These are phyloP conservation scores for Osmerus eperlanus DNA, from an alignment of 2,113 vertebrate species.

Conservation along the genomic window DNA sequence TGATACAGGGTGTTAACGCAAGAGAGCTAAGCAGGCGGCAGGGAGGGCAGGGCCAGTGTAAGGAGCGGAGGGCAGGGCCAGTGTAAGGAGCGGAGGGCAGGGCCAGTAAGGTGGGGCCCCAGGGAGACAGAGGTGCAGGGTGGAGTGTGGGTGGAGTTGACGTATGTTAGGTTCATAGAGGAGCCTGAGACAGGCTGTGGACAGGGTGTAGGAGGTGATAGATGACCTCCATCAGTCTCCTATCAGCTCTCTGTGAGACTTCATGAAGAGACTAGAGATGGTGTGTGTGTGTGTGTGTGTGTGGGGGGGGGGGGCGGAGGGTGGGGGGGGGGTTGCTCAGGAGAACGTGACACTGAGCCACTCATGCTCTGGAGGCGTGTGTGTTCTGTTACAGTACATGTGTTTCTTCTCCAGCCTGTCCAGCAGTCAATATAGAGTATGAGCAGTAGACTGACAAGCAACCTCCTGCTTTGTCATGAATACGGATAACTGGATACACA, in stretches of 20 bases:
- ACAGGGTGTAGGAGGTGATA: constrained; percentile 48
- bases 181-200: constrained; percentile 27
- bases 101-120: too few species aligned
- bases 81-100: too few species aligned
- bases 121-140: not conserved
- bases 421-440: too few species aligned
- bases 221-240: constrained; percentile 40
- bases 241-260: constrained; percentile 41
- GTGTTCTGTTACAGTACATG: not conserved
- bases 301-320: not conserved
- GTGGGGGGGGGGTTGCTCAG: not conserved
- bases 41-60: too few species aligned
- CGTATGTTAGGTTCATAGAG: not conserved
- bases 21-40: too few species aligned
- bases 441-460: too few species aligned
- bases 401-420: not conserved
- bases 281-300: not conserved
- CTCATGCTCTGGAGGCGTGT: constrained; percentile 11
- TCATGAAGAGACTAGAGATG: constrained; percentile 40
- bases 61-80: too few species aligned
- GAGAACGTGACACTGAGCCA: constrained; percentile 38
- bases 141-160: constrained; percentile 42
- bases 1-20: too few species aligned
- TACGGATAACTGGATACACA: too few species aligned
- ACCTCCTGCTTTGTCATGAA: too few species aligned